phyloP scores from a whole-genome alignment of 2,113 vertebrate species.

The Gymnobelideus leadbeateri region DNA sequence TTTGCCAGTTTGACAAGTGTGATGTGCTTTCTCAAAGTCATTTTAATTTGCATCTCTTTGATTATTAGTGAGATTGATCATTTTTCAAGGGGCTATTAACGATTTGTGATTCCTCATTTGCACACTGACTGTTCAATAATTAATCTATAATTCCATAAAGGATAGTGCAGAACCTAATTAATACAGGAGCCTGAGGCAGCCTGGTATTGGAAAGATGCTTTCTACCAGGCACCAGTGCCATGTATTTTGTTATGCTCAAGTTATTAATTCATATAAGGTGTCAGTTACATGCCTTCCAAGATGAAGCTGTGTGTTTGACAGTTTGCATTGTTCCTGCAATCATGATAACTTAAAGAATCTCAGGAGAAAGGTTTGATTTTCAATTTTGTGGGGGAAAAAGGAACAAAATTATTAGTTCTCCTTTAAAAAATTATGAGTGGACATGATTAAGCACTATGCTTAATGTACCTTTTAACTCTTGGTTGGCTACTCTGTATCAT shows the following conservation, averaged over 20 bases:
- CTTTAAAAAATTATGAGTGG: conserved; percentile 87
- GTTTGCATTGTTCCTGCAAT: conserved; percentile 81
- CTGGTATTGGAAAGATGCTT: conserved; percentile 81
- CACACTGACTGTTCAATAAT: conserved; percentile 60
- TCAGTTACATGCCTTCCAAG: conserved; percentile 78
- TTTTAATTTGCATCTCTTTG: conserved; percentile 1
- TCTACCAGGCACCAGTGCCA: conserved; percentile 83
- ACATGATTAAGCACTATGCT: conserved; percentile 91
- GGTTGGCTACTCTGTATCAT: neutral
- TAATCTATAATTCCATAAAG: conserved; percentile 86
- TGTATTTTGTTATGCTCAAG: conserved; percentile 85
- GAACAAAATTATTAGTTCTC: conserved; percentile 89
- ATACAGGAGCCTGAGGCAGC: conserved; percentile 67
- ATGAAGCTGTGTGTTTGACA: conserved; percentile 86
- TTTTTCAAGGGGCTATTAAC: neutral
- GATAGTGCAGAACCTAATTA: conserved; percentile 84
- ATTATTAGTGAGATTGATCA: neutral
- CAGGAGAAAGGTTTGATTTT: conserved; percentile 85
- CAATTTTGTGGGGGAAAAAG: conserved; percentile 85
- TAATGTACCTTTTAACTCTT: conserved; percentile 84
- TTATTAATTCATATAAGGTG: conserved; percentile 80
- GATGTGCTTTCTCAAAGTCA: neutral
- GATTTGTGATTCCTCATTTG: neutral
- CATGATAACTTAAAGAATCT: conserved; percentile 83
- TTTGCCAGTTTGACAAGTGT: neutral